Base-by-base conservation (phyloP, 2,113 vertebrate species). In the Rhodinocichla rosea region DNA sequence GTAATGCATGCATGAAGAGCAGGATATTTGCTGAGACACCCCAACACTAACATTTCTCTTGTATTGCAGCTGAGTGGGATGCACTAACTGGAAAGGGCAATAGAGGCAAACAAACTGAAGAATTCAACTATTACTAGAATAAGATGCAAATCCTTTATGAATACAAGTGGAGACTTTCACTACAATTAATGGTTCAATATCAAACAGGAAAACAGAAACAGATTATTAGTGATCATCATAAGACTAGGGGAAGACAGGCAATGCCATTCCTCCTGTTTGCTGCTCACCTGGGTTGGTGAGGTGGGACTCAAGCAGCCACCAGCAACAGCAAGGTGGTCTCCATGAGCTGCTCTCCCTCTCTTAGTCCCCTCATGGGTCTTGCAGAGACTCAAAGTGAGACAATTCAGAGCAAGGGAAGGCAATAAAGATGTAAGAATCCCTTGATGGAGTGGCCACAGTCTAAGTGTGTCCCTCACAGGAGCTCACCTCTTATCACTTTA, bases 1-100 rank as follows among this genome's bases (percentile, higher is more conserved):
- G 15, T 17, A 33, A 75, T 0, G 2, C 15, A 21, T 4, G 12
- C 3, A 13, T 3, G 14, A 83, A 49, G 33, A 1, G 2, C 14
- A 78, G 23, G 12, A 1, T 15, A 50, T 40, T 55, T 70, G 49
- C 83, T 42, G 30, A 75, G 28, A 50, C 12, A 59, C 32, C 33
- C 27, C 23, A 69, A 11, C 20, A 55, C 33, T 23, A 75, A 39
- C 18, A 27, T 12, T 39, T 33, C 57, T 78, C 56, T 30, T 37
- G 6, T 32, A 47, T 0, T 55, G 39, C 65, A 85, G 44, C 57
- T 68, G 44, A 93, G 27, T 18, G 28, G 6, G 16, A 60, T 17
- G 32, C 27, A 65, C 33, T n/a, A 44, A 62, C 55, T 70, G n/a
- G 6, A 50, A 95, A 65, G 26, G 6, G 21, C 17, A 50, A 70